Conservation (phyloP, 92 coral and sea anemone species). For the Blastomussa wellsi region DNA sequence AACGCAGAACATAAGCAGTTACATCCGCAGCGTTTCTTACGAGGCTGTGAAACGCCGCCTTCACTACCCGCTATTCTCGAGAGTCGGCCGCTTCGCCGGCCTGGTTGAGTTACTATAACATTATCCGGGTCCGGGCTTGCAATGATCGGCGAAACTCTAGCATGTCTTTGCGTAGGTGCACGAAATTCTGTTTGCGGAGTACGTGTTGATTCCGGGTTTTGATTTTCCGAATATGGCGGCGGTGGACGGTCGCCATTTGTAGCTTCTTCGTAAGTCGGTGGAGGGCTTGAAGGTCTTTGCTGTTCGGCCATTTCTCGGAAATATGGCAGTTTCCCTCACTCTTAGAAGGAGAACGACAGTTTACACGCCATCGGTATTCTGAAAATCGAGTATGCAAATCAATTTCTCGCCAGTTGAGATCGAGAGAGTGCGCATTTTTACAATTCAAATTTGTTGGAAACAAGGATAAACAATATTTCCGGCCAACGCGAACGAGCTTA, state of each 20-base stretch:
- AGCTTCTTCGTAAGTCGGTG: constrained; percentile 74
- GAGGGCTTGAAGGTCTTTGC: constrained; percentile 41
- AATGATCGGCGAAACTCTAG: constrained; percentile 21
- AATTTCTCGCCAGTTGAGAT: neutral
- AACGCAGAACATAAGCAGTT: constrained; percentile 78
- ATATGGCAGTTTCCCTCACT: neutral
- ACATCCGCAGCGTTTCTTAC: constrained; percentile 13
- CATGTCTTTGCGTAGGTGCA: neutral
- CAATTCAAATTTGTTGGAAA: constrained; percentile 3
- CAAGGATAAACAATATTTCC: constrained; percentile 13
- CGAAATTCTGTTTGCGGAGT: neutral
- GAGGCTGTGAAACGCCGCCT: constrained; percentile 1
- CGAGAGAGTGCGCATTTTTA: neutral
- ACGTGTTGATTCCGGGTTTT: constrained; percentile 3
- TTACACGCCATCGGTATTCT: neutral
- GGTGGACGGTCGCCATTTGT: constrained; percentile 50
- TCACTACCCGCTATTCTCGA: neutral
- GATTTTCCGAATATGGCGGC: constrained; percentile 54
- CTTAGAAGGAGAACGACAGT: neutral
- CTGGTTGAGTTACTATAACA: constrained; percentile 25
- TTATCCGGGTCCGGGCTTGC: constrained; percentile 2
- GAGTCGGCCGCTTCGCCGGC: neutral
- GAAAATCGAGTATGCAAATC: constrained; percentile 10
- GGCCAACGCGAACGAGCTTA: too few relatives aligned
- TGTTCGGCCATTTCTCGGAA: constrained; percentile 1